Evolutionary conservation across 2,888 invertebrate species (phyloP).

Genomic region (Erebia aethiops): DNA sequence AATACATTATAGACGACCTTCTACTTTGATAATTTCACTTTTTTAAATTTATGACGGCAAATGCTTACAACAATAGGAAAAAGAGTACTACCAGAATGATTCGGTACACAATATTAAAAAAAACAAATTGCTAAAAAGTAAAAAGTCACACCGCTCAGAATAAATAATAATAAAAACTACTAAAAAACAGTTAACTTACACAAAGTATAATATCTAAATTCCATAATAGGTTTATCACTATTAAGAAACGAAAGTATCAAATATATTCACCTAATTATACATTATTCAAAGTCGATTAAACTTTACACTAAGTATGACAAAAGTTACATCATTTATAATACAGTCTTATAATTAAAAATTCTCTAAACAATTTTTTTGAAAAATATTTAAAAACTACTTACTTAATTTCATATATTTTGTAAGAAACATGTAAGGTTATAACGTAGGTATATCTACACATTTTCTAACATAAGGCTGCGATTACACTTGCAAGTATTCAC

Average conservation of each 20-base stretch:
- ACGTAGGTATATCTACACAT: slow-evolving; percentile 1
- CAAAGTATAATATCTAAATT: neutral
- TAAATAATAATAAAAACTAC: slow-evolving; percentile 9
- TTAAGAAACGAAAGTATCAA: slow-evolving; percentile 9
- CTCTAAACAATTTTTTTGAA: slow-evolving; percentile 44
- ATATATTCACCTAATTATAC: slow-evolving; percentile 17
- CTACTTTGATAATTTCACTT: no score
- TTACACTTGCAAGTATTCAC: no score
- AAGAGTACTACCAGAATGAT: no score
- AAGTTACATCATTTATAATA: slow-evolving; percentile 48
- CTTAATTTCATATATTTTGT: slow-evolving; percentile 3
- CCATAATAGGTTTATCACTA: slow-evolving; percentile 4
- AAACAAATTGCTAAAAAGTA: neutral
- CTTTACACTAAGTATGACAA: slow-evolving; percentile 17
- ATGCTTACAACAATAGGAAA: no score
- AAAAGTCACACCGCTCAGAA: neutral
- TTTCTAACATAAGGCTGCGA: neutral
- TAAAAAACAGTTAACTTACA: neutral
- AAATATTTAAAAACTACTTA: slow-evolving; percentile 8
- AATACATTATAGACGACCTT: no score
- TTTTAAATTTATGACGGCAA: no score
- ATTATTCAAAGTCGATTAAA: slow-evolving; percentile 12
- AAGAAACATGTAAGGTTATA: slow-evolving; percentile 3
- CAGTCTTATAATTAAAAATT: slow-evolving; percentile 62
- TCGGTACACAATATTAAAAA: no score